These are phyloP conservation scores for Motacilla alba DNA, from an alignment of 2,113 vertebrate species.

Conservation along the genomic window DNA sequence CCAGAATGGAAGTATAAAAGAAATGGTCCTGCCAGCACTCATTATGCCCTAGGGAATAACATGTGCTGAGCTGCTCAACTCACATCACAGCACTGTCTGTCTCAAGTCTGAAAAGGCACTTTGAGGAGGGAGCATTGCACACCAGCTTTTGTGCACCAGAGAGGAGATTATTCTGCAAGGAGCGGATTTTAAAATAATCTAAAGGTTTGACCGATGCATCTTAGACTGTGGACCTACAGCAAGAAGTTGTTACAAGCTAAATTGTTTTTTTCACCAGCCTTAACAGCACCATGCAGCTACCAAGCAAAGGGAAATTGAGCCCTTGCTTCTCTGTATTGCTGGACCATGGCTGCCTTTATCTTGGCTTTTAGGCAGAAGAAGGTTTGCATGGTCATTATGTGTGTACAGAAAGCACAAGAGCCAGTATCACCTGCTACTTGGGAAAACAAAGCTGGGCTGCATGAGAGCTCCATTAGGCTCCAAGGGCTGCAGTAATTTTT, in stretches of 20 bases:
- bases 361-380: background rate
- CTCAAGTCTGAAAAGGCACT: background rate
- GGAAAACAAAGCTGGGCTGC: background rate
- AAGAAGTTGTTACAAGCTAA: background rate
- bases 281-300: background rate
- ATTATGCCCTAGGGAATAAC: background rate
- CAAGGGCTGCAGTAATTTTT: background rate
- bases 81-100: background rate
- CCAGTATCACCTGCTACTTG: background rate
- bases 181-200: background rate
- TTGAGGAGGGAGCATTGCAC: background rate
- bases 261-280: background rate
- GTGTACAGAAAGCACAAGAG: background rate
- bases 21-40: background rate
- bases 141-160: background rate
- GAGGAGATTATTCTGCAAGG: background rate
- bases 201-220: background rate
- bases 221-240: background rate
- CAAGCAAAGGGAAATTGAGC: background rate
- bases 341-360: background rate
- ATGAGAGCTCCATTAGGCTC: background rate
- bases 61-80: conserved; percentile 6
- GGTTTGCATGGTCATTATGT: background rate
- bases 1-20: background rate
- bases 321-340: background rate